Evolutionary conservation across 2,888 invertebrate species (phyloP), one percentile per base, ranked within the genome.

Genomic region (Andrena fulva): DNA sequence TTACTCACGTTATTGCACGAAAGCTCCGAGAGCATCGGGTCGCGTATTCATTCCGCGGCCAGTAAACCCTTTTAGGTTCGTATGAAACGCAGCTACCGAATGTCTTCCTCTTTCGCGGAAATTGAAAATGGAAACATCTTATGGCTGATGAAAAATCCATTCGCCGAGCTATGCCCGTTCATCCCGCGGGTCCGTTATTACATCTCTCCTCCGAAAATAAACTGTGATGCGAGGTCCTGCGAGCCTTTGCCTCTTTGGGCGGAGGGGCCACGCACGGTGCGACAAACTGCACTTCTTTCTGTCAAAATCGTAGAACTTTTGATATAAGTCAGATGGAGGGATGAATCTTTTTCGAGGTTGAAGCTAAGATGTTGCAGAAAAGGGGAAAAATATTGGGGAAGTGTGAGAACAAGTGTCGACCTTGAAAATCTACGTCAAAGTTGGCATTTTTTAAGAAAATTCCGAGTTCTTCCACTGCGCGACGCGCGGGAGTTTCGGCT

Each of bases 1-100:
- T 87, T 83, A 83, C 83, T 75, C 84, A n/a, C 70, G 83, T 86
- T 84, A 88, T 85, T 87, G 86, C 80, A 70, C 67, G 77, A 82
- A 77, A 85, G 77, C 82, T 54, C 69, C 73, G 70, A 66, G 69
- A 80, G 76, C 85, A 76, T 68, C 75, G 60, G 42, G 71, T 42
- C 66, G 79, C 70, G 63, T 67, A 70, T 81, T 81, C 73, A 72
- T 76, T 67, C 59, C 60, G 31, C 27, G 42, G 31, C 35, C 56
- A 27, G 24, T 77, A 86, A 85, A 77, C 71, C 82, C 77, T 77
- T 82, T 76, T 71, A 54, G 63, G 16, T n/a, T 27, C 62, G 60
- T 54, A 68, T 75, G 63, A 35, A 75, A 56, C 7, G 24, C 48
- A 24, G 2, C 63, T 35, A 52, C 74, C 59, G 42, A 69, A 69